Percentiles rank a stretch among this genome's conserved stretches.
Conservation (phyloP, 2,113 vertebrate species). For the Chloropsis hardwickii region DNA sequence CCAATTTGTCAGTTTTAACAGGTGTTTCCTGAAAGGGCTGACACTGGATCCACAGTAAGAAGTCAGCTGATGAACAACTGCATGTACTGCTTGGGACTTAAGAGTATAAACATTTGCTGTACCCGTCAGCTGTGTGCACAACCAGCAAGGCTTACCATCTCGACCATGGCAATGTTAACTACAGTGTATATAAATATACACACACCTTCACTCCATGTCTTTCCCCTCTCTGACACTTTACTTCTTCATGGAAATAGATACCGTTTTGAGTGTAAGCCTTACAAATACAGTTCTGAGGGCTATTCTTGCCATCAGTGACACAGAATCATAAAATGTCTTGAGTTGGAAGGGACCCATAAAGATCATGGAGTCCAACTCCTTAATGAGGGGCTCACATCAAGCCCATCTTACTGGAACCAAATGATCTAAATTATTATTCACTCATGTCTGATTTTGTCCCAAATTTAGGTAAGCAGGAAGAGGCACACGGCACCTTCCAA, state of each 20-base stretch:
- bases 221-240: not conserved
- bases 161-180: not conserved
- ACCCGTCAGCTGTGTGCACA: not conserved
- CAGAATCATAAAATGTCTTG: not conserved
- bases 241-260: not conserved
- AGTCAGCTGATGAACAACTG: slow-evolving; percentile 70
- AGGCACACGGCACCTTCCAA: not conserved
- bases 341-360: not conserved
- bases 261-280: not conserved
- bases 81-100: not conserved
- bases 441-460: not conserved
- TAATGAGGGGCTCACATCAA: not conserved
- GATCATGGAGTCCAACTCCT: not conserved
- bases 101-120: slow-evolving; percentile 17
- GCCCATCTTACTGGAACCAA: not conserved
- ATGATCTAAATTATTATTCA: not conserved
- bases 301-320: not conserved
- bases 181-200: not conserved
- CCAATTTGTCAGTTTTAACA: slow-evolving; percentile 51
- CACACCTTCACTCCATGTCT: not conserved
- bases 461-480: not conserved
- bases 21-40: slow-evolving; percentile 62
- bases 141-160: not conserved
- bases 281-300: not conserved
- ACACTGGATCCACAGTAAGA: slow-evolving; percentile 48